Evolutionary conservation across 2,797 vertebrate genomes (phyloP).

Genomic region (Notoglanidium macrostoma): DNA sequence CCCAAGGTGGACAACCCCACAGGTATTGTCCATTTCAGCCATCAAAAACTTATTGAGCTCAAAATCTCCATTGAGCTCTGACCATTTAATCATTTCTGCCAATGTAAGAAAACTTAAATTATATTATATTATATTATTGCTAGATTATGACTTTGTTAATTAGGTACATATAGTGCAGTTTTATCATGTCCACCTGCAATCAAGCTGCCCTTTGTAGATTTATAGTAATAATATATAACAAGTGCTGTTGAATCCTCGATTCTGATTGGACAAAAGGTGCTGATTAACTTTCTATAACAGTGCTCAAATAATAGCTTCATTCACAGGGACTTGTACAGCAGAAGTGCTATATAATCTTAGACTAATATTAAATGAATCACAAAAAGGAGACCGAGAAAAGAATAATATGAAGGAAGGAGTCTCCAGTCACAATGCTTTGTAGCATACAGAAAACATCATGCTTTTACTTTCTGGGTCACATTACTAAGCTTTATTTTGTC

Average conservation of each 20-base stretch:
- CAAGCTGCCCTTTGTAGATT: background rate
- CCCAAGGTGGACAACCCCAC: background rate
- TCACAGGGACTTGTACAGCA: background rate
- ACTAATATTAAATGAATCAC: background rate
- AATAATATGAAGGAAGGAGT: background rate
- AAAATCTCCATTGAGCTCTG: background rate
- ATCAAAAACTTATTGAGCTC: slow-evolving; percentile 13
- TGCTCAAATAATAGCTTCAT: background rate
- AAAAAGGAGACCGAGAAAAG: background rate
- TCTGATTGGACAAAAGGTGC: background rate
- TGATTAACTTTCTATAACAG: background rate
- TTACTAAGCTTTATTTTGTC: background rate
- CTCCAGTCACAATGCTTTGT: background rate
- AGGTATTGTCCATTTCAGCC: slow-evolving; percentile 24
- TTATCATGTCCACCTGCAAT: background rate
- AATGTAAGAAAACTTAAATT: background rate
- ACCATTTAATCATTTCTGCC: slow-evolving; percentile 2
- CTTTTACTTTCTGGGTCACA: background rate
- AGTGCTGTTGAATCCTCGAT: background rate
- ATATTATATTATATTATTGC: background rate
- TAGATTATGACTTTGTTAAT: background rate
- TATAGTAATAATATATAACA: background rate
- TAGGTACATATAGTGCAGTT: background rate
- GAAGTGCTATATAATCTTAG: background rate
- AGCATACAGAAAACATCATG: background rate